Evolutionary conservation across 1,140 invertebrate genomes (phyloP), one percentile per base, ranked within the genome.

Genomic region (Drosophila guanche): DNA sequence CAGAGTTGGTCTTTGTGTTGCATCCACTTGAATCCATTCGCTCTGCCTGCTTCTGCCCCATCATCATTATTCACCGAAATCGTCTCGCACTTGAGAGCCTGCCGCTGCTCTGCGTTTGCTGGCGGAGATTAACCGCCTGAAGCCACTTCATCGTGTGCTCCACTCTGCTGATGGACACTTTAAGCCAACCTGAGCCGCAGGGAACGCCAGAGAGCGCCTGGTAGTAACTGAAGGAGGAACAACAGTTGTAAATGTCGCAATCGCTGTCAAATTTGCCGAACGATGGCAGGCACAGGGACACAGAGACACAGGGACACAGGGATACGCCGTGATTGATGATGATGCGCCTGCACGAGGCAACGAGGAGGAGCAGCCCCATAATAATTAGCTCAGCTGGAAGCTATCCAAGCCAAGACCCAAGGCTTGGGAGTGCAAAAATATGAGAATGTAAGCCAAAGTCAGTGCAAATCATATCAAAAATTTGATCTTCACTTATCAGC

Each of bases 171-270:
- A 37, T 2, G 33, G 68, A 41, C 56, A 66, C 23, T 71, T 71
- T 52, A 60, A 71, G 72, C 53, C 33, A 37, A 12, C 33, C 33
- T 37, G 33, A 37, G n/a, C n/a, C n/a, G n/a, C n/a, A n/a, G n/a
- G n/a, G n/a, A n/a, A n/a, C n/a, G n/a, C n/a, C n/a, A n/a, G n/a
- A n/a, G 29, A 33, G 29, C 2, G 29, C 7, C 29, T 10, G 29
- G 29, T 3, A 10, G 33, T 8, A 8, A 59, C 65, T 52, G 53
- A 74, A 56, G 59, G 33, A 59, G 59, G 33, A 61, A 67, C 60
- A 81, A 77, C 77, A 86, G 81, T 79, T 86, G 81, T 86, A 86
- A 86, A 67, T 86, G 81, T 86, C 81, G 77, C 73, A 86, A 86
- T 81, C 60, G 78, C 83, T 88, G 81, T 85, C 81, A 85, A 85